Percentiles rank a stretch among this genome's conserved stretches.
phyloP scores from a whole-genome alignment of 2,888 invertebrate genomes.

The Synanthedon vespiformis region DNA sequence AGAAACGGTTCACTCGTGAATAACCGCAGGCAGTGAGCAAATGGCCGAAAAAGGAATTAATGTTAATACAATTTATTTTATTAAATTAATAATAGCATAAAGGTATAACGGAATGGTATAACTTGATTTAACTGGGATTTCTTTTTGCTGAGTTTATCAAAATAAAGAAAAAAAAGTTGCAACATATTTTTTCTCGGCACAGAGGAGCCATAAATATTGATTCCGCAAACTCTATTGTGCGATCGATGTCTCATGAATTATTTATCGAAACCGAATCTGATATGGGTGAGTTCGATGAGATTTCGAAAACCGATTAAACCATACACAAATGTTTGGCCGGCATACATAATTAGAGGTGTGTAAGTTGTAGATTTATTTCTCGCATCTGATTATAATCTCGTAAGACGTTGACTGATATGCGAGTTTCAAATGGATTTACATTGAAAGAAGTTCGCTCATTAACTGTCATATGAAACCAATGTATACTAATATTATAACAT shows the following conservation, averaged over 20 bases:
- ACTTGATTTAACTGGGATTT: too few relatives aligned
- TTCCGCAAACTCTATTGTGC: constrained; percentile 46
- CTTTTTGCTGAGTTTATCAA: too few relatives aligned
- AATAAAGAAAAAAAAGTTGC: constrained; percentile 8
- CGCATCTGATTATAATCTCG: not conserved
- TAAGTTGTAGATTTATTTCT: constrained; percentile 4
- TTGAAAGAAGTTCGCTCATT: too few relatives aligned
- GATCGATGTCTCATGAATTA: constrained; percentile 50
- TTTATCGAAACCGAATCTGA: constrained; percentile 47
- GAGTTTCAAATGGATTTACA: not conserved
- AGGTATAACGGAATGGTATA: too few relatives aligned
- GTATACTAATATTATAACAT: too few relatives aligned
- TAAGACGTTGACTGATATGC: not conserved
- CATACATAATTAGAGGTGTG: constrained; percentile 31
- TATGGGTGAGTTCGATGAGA: constrained; percentile 49
- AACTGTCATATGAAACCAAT: too few relatives aligned
- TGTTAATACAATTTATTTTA: too few relatives aligned
- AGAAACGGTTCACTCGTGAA: not conserved
- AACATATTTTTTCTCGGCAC: constrained; percentile 24
- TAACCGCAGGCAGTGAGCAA: not conserved
- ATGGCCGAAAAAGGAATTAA: not conserved
- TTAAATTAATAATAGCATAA: too few relatives aligned
- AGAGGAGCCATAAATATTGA: constrained; percentile 38
- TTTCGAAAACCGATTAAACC: constrained; percentile 50
- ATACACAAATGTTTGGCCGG: constrained; percentile 35